These are phyloP conservation scores for Labia minor DNA, from an alignment of 2,888 invertebrate species.

Conservation along the genomic window DNA sequence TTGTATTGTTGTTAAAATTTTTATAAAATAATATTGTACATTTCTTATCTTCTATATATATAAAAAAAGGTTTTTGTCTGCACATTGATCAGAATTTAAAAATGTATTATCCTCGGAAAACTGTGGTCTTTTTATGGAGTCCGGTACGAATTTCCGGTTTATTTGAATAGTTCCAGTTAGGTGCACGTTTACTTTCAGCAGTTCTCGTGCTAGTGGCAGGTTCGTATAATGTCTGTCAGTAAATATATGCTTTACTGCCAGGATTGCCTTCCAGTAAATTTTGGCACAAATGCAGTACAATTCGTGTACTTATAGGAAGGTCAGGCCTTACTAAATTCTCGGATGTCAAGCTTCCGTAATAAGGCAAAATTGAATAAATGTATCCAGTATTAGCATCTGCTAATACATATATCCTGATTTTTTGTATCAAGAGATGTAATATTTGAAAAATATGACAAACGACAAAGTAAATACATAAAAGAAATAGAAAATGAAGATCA, in stretches of 20 bases:
- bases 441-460: no score
- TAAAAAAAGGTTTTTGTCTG: no score
- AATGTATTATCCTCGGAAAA: not conserved
- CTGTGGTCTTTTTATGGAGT: not conserved
- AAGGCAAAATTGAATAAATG: not conserved
- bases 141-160: not conserved
- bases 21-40: no score
- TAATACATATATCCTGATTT: conserved; percentile 24
- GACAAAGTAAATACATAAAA: no score
- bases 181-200: conserved; percentile 25
- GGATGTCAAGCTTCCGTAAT: conserved; percentile 5
- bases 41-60: no score
- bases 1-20: no score
- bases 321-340: not conserved
- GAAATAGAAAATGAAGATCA: no score
- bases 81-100: no score
- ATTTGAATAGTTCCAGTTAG: conserved; percentile 22
- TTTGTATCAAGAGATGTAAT: no score
- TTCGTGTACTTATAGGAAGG: not conserved
- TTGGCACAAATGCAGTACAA: conserved; percentile 15
- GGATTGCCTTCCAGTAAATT: conserved; percentile 24
- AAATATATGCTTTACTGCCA: conserved; percentile 26
- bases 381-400: conserved; percentile 14
- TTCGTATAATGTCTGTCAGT: conserved; percentile 28
- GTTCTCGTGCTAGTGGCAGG: conserved; percentile 25